Base-by-base conservation (phyloP, 2,888 invertebrate species). In the Thera obeliscata region DNA sequence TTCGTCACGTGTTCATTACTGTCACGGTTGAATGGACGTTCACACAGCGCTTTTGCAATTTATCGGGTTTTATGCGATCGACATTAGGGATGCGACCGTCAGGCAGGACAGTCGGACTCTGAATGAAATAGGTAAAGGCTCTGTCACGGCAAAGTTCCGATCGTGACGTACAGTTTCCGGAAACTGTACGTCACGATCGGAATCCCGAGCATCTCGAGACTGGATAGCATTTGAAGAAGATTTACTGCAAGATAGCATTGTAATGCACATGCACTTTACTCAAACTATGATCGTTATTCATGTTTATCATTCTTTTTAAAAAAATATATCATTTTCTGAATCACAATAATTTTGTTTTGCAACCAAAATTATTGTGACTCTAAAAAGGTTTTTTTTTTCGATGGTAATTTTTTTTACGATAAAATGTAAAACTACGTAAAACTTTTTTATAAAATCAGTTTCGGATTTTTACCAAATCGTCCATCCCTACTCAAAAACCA, bases 1-100 rank as follows among this genome's bases (percentile, higher is more conserved):
- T 76, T 78, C 78, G 74, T 76, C 79, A 85, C 84, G 79, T 80
- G 80, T 82, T 86, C 84, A 87, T 87, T 85, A 87, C 81, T 80
- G 74, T 74, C 72, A 67, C 67, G 72, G 61, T 61, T 76, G 77
- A 78, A 71, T 74, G 78, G 72, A 71, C 72, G 74, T 72, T 76
- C 77, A 73, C 79, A 78, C 75, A 75, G 71, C 78, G 79, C 78
- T 81, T 79, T 72, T 67, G 65, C 74, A 68, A 71, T 76, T 74
- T 72, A 67, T 69, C 71, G 74, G 68, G 61, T 74, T 76, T 71
- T 72, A 73, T 72, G 76, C 68, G 69, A 74, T 65, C 68, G 61
- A 64, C 48, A 56, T 22, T 69, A 71, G 67, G 59, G 61, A 68
- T 67, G 65, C 68, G 43, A 9, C 52, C n/a, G 9, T 22, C 5